Base-by-base conservation (phyloP, 2,888 invertebrate genomes). In the Melipona beecheii region DNA sequence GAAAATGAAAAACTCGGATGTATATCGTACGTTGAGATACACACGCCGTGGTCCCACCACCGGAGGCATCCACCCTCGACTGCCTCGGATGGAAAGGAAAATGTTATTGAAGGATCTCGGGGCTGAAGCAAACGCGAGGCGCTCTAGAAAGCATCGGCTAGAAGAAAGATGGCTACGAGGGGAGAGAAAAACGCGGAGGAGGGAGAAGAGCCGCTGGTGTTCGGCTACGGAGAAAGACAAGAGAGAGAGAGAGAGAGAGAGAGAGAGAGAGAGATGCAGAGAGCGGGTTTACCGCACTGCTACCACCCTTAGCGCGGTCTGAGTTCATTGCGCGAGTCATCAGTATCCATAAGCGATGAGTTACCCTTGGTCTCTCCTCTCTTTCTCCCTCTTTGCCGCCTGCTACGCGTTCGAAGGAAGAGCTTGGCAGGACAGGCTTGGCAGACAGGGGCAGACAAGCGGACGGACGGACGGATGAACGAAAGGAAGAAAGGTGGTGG, bases 331-430 rank as follows among this genome's bases (percentile, higher is more conserved):
- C 95, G 94, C 93, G 94, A 95, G 96, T 96, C 96, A 96, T 96
- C 96, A 96, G 96, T 96, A 96, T 96, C 96, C 96, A 96, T 97
- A 97, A 97, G 96, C 95, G 96, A 97, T 96, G 95, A 96, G 96
- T 93, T 93, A 91, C 92, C 91, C 91, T 84, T 76, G 81, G 70
- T 75, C 24, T 71, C 43, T 76, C 80, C 83, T 81, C 86, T 84
- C 86, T 73, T 76, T 81, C 86, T 94, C 94, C 95, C 95, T 85
- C 64, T 11, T 13, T 15, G 27, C 24, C 62, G 24, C 56, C 11
- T 21, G 17, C 31, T 31, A 27, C 73, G 64, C n/a, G n/a, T n/a
- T 71, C 19, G 50, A 75, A n/a, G 80, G 49, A 79, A 54, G 60
- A 58, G 78, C 24, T n/a, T n/a, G n/a, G n/a, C n/a, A n/a, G 79